Evolutionary conservation across 1,140 invertebrate genomes (phyloP).

Genomic region (Apis florea): DNA sequence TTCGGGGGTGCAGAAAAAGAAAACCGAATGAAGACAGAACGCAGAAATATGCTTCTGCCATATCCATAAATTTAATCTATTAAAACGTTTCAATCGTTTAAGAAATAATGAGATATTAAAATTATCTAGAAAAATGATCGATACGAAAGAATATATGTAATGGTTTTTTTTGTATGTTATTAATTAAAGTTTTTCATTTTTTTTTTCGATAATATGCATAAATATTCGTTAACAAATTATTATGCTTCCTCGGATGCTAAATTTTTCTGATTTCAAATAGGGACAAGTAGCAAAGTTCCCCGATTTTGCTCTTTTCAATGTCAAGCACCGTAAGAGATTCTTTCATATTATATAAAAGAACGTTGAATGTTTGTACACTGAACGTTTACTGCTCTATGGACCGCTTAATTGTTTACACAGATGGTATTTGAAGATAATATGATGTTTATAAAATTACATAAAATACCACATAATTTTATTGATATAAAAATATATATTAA

Average conservation of each 20-base stretch:
- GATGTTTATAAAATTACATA: slow-evolving; percentile 21
- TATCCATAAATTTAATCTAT: slow-evolving; percentile 54
- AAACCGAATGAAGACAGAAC: slow-evolving; percentile 43
- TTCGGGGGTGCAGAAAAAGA: slow-evolving; percentile 48
- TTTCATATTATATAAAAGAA: slow-evolving; percentile 68
- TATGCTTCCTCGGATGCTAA: background rate
- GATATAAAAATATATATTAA: no score
- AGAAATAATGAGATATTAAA: slow-evolving; percentile 14
- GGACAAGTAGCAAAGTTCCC: slow-evolving; percentile 14
- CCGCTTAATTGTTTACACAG: slow-evolving; percentile 66
- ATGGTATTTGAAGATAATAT: slow-evolving; percentile 50
- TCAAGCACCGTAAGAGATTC: slow-evolving; percentile 64
- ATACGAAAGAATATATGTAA: background rate
- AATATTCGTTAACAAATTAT: background rate
- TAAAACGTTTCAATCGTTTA: slow-evolving; percentile 56
- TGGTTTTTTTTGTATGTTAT: background rate
- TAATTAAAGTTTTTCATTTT: background rate
- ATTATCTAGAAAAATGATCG: background rate
- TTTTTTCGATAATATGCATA: background rate
- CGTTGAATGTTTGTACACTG: slow-evolving; percentile 68
- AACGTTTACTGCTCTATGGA: slow-evolving; percentile 39
- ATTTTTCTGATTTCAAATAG: slow-evolving; percentile 16
- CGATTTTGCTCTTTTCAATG: slow-evolving; percentile 57
- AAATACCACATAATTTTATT: background rate
- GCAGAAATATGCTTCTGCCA: slow-evolving; percentile 27